Conservation (phyloP, 2,797 vertebrate species). For the Sebastes oblongus region DNA sequence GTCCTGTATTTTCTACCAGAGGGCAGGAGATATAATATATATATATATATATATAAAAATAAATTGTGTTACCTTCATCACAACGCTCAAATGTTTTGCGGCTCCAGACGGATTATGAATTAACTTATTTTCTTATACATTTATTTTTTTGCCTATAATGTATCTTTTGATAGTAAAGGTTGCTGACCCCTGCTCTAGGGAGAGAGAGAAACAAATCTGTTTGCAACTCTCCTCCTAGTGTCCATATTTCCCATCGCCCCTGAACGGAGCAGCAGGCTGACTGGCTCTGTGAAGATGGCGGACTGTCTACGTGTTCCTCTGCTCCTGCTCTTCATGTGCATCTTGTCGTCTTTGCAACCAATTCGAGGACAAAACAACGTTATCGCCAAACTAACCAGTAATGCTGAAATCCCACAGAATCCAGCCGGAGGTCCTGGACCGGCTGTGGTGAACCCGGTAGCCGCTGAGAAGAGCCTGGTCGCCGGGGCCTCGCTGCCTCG, state of each 20-base stretch:
- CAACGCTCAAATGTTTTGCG: too few relatives aligned
- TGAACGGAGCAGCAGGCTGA: slow-evolving; percentile 66
- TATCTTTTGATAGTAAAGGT: too few relatives aligned
- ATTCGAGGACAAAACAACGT: slow-evolving; percentile 20
- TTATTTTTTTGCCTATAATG: too few relatives aligned
- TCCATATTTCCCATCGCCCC: slow-evolving; percentile 37
- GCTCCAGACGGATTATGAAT: too few relatives aligned
- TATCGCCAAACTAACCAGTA: neutral
- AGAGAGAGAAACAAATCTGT: too few relatives aligned
- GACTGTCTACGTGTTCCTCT: slow-evolving; percentile 93
- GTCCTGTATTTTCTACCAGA: too few relatives aligned
- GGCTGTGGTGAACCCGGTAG: slow-evolving; percentile 34
- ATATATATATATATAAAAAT: too few relatives aligned
- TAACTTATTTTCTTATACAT: too few relatives aligned
- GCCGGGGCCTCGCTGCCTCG: slow-evolving; percentile 76
- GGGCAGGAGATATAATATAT: too few relatives aligned
- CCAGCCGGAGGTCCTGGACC: slow-evolving; percentile 47
- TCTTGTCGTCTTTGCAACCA: slow-evolving; percentile 64
- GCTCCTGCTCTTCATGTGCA: slow-evolving; percentile 80
- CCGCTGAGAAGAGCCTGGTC: slow-evolving; percentile 61
- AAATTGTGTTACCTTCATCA: too few relatives aligned
- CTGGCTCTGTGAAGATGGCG: slow-evolving; percentile 91
- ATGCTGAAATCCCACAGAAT: slow-evolving; percentile 40
- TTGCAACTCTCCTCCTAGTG: neutral
- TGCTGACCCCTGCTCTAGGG: too few relatives aligned